Conservation (phyloP, 2,113 vertebrate species). For the Calcarius ornatus region DNA sequence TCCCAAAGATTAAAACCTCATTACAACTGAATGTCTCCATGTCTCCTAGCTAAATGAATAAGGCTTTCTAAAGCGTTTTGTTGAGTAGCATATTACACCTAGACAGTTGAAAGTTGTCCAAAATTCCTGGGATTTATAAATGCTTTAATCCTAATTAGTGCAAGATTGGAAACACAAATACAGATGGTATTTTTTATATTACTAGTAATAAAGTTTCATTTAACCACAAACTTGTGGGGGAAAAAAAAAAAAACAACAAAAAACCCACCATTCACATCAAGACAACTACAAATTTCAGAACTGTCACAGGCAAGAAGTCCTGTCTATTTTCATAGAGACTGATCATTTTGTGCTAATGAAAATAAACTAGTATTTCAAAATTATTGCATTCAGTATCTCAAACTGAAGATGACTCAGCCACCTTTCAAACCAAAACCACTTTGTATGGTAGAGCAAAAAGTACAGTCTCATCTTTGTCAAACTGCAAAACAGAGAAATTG, state of each 20-base stretch:
- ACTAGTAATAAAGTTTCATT: not conserved
- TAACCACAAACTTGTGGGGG: not conserved
- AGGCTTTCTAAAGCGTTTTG: not conserved
- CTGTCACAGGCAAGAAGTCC: not conserved
- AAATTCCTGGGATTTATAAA: not conserved
- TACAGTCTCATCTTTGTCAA: not conserved
- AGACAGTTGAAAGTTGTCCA: not conserved
- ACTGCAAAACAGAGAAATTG: not conserved
- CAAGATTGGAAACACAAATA: not conserved
- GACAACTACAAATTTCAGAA: not conserved
- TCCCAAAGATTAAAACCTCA: not conserved
- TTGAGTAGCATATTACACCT: not conserved
- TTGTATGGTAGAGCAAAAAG: not conserved
- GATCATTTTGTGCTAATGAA: not conserved
- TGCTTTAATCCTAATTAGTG: not conserved
- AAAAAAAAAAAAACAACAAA: too few species aligned
- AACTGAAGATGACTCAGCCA: not conserved
- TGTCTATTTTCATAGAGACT: not conserved
- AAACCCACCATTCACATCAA: not conserved
- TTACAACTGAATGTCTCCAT: not conserved
- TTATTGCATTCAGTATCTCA: not conserved
- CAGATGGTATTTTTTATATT: not conserved
- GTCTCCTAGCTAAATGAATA: not conserved
- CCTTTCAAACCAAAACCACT: not conserved
- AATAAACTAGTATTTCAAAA: not conserved